A percentile compares a stretch with the other conserved stretches of the same genome.
phyloP scores from a whole-genome alignment of 2,888 invertebrate genomes.

The Macrophya annulata region DNA sequence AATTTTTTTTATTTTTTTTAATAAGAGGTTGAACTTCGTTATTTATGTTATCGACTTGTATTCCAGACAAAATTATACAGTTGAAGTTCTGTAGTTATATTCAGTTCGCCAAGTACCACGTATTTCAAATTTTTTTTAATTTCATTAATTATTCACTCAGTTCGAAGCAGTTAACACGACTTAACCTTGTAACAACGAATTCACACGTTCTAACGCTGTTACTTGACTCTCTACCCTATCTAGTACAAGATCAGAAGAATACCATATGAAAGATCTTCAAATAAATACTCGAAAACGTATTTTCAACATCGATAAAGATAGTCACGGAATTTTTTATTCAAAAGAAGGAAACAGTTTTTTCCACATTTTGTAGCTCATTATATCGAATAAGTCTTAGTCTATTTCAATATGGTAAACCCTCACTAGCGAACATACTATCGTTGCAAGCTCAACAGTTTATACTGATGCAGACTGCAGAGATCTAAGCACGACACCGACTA shows the following conservation, averaged over 20 bases:
- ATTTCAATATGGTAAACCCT: no score
- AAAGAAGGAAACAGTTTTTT: no score
- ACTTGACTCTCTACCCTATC: neutral
- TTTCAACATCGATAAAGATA: neutral
- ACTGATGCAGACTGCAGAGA: no score
- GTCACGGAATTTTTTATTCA: neutral
- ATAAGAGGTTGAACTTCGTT: neutral
- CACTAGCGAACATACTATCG: no score
- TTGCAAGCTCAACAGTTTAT: no score
- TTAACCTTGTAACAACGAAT: neutral
- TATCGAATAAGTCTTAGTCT: no score
- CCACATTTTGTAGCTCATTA: no score
- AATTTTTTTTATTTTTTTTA: neutral
- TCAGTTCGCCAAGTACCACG: neutral
- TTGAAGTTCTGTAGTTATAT: neutral
- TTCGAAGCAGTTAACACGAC: neutral
- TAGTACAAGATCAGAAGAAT: neutral
- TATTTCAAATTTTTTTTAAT: neutral
- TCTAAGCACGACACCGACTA: no score
- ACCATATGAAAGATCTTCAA: neutral
- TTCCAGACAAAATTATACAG: neutral
- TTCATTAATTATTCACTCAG: conserved; percentile 2
- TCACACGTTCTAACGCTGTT: neutral
- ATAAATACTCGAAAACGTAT: neutral
- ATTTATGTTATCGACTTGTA: neutral